Percentiles rank a stretch among this genome's conserved stretches.
These are phyloP conservation scores for Platycheirus albimanus DNA, from an alignment of 2,888 invertebrate species.

Conservation along the genomic window DNA sequence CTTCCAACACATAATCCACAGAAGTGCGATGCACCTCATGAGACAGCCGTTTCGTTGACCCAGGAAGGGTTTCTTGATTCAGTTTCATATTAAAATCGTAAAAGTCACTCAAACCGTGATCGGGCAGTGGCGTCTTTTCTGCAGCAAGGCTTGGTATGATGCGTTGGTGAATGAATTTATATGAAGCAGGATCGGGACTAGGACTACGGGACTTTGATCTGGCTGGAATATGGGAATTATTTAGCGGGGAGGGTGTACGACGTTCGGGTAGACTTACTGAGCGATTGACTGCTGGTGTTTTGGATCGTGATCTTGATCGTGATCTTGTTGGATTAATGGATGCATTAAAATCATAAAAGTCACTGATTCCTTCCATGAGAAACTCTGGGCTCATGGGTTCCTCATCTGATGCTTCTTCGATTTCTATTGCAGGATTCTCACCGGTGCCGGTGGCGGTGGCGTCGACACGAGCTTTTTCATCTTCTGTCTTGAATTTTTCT, in stretches of 20 bases:
- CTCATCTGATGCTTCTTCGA: conserved; percentile 78
- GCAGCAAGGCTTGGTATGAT: conserved; percentile 55
- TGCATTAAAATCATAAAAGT: conserved; percentile 81
- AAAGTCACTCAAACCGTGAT: conserved; percentile 68
- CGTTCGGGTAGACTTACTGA: conserved; percentile 66
- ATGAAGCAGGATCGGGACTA: conserved; percentile 69
- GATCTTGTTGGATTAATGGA: conserved; percentile 79
- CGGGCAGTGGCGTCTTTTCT: conserved; percentile 1
- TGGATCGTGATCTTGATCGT: conserved; percentile 76
- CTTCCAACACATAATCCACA: conserved; percentile 63
- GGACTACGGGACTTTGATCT: conserved; percentile 70
- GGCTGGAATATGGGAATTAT: conserved; percentile 75
- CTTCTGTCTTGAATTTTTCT: conserved; percentile 77
- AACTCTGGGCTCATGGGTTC: conserved; percentile 78
- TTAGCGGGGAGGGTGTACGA: conserved; percentile 76
- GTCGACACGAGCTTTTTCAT: conserved; percentile 41
- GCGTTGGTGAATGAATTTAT: conserved; percentile 68
- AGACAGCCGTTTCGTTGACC: conserved; percentile 9
- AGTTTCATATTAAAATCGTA: conserved; percentile 78
- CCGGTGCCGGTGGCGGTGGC: too few species aligned
- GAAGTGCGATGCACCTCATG: conserved; percentile 55
- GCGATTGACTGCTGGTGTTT: conserved; percentile 54
- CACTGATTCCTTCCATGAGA: conserved; percentile 80
- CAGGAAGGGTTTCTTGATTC: conserved; percentile 76
- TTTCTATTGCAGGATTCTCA: conserved; percentile 65